A percentile compares a stretch with the other conserved stretches of the same genome.
Evolutionary conservation across 2,797 vertebrate genomes (phyloP).

Genomic region (Cossypha dichroa): DNA sequence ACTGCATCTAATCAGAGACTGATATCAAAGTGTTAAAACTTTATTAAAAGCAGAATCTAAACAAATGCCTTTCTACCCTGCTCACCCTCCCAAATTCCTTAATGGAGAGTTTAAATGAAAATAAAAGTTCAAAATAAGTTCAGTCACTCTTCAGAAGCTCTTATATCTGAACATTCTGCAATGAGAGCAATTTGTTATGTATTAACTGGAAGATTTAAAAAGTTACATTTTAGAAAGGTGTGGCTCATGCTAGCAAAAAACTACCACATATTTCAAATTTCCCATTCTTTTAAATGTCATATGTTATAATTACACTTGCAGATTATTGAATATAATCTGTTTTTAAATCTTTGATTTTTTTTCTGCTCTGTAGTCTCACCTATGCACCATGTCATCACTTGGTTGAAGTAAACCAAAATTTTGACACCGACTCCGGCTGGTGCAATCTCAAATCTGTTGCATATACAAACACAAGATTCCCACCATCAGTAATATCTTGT

Average conservation of each 20-base stretch:
- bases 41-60: slow-evolving; percentile 69
- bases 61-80: slow-evolving; percentile 61
- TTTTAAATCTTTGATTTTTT: background rate
- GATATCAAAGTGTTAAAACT: slow-evolving; percentile 69
- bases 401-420: background rate
- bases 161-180: slow-evolving; percentile 31
- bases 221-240: slow-evolving; percentile 25
- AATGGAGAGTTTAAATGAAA: slow-evolving; percentile 71
- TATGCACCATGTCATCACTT: background rate
- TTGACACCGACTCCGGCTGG: background rate
- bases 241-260: background rate
- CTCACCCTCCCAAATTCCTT: slow-evolving; percentile 71
- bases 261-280: background rate
- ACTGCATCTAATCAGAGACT: slow-evolving; percentile 41
- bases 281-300: background rate
- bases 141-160: slow-evolving; percentile 66
- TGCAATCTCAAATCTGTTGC: background rate
- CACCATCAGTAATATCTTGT: background rate
- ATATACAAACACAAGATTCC: background rate
- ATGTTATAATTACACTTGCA: background rate
- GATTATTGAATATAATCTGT: background rate
- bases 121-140: slow-evolving; percentile 79
- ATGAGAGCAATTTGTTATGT: slow-evolving; percentile 48
- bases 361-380: background rate
- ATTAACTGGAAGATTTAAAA: slow-evolving; percentile 66